Percentiles rank a stretch among this genome's conserved stretches.
phyloP scores from a whole-genome alignment of 2,113 vertebrate species.

The Vombatus ursinus region DNA sequence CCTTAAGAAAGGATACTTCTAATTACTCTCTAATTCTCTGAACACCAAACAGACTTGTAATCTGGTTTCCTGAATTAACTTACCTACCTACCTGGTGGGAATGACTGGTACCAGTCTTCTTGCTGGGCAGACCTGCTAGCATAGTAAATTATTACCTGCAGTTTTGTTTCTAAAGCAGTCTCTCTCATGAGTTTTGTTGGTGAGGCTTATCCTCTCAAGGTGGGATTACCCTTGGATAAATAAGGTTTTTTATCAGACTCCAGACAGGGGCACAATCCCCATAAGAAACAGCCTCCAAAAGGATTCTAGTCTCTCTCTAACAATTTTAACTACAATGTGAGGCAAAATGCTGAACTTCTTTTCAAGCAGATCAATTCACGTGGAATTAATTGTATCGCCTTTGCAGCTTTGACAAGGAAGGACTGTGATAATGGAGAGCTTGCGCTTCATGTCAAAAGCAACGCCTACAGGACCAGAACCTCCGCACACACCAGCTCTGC shows the following conservation, averaged over 20 bases:
- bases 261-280: background rate
- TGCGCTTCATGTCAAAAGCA: background rate
- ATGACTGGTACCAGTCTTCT: background rate
- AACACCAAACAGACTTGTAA: background rate
- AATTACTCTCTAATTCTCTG: background rate
- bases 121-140: background rate
- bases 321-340: background rate
- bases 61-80: background rate
- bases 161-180: background rate
- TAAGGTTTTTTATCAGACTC: background rate
- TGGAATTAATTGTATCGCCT: background rate
- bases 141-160: background rate
- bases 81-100: background rate
- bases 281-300: background rate
- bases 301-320: background rate
- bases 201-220: background rate
- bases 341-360: slow-evolving; percentile 1
- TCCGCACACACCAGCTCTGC: background rate
- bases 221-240: background rate
- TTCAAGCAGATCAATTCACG: slow-evolving; percentile 1
- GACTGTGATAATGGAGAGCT: background rate
- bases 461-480: background rate
- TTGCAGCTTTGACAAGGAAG: background rate
- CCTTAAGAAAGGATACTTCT: background rate
- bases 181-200: background rate